Evolutionary conservation across 2,797 vertebrate genomes (phyloP).

Genomic region (Hephaestus fuliginosus): DNA sequence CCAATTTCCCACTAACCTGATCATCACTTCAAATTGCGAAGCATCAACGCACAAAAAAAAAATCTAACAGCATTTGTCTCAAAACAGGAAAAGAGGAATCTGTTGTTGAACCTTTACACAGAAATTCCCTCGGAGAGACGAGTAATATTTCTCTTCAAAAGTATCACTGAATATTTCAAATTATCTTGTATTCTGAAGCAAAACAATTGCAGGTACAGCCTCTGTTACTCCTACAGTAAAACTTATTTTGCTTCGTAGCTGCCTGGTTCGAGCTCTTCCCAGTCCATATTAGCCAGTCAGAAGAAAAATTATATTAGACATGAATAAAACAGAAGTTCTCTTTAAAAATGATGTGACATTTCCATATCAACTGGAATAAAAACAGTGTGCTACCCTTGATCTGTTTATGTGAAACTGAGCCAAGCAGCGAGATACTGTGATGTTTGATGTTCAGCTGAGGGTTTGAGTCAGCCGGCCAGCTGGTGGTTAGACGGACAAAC

Average conservation of each 20-base stretch:
- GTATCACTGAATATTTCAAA: neutral
- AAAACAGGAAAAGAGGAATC: constrained; percentile 6
- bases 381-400: constrained; percentile 68
- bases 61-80: constrained; percentile 13
- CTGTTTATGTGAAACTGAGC: constrained; percentile 71
- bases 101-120: neutral
- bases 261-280: constrained; percentile 27
- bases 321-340: constrained; percentile 70
- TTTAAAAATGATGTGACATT: constrained; percentile 77
- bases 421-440: constrained; percentile 54
- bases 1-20: constrained; percentile 23
- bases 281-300: constrained; percentile 33
- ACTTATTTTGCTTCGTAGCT: constrained; percentile 4
- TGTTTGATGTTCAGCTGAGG: constrained; percentile 70
- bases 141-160: neutral
- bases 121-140: neutral
- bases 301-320: constrained; percentile 58
- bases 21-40: constrained; percentile 20
- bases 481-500: constrained; percentile 59
- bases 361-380: constrained; percentile 75
- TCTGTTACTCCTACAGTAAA: neutral
- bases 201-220: constrained; percentile 7
- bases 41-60: neutral
- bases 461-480: constrained; percentile 55
- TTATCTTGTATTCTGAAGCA: constrained; percentile 12